Percentiles rank a stretch among this genome's conserved stretches.
Conservation (phyloP, 1,140 invertebrate genomes). For the Cotesia vestalis region DNA sequence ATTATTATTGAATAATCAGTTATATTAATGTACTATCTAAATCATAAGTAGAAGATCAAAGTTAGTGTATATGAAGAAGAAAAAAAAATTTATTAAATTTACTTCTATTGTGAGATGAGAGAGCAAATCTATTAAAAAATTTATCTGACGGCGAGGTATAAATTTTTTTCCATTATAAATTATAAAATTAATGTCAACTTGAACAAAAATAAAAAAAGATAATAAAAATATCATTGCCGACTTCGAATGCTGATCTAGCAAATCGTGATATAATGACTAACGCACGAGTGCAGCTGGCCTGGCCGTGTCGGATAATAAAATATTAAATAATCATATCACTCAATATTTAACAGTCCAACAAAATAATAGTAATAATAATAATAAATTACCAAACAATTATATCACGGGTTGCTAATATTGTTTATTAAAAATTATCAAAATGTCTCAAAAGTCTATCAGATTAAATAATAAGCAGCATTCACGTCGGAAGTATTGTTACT, state of each 20-base stretch:
- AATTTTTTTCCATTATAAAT: background rate
- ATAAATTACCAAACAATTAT: slow-evolving; percentile 16
- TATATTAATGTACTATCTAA: background rate
- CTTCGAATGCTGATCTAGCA: slow-evolving; percentile 42
- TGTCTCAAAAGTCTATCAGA: slow-evolving; percentile 1
- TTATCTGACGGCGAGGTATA: slow-evolving; percentile 2
- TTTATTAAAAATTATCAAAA: slow-evolving; percentile 12
- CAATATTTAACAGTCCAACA: slow-evolving; percentile 27
- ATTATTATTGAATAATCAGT: slow-evolving; percentile 1
- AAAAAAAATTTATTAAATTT: slow-evolving; percentile 6
- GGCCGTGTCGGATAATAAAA: slow-evolving; percentile 45
- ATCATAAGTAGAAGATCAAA: background rate
- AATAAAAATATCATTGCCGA: slow-evolving; percentile 35
- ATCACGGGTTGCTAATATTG: slow-evolving; percentile 33
- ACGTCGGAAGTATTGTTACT: slow-evolving; percentile 33
- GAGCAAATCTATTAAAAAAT: background rate
- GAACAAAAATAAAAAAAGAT: slow-evolving; percentile 30
- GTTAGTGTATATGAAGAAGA: background rate
- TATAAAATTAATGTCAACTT: slow-evolving; percentile 5
- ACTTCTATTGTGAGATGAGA: background rate
- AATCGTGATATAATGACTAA: slow-evolving; percentile 38
- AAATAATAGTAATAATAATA: background rate
- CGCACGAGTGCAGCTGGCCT: slow-evolving; percentile 64
- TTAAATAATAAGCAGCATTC: slow-evolving; percentile 29
- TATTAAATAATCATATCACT: slow-evolving; percentile 36